Evolutionary conservation across 2,888 invertebrate genomes (phyloP), one percentile per base, ranked within the genome.

Genomic region (Philonicus albiceps): DNA sequence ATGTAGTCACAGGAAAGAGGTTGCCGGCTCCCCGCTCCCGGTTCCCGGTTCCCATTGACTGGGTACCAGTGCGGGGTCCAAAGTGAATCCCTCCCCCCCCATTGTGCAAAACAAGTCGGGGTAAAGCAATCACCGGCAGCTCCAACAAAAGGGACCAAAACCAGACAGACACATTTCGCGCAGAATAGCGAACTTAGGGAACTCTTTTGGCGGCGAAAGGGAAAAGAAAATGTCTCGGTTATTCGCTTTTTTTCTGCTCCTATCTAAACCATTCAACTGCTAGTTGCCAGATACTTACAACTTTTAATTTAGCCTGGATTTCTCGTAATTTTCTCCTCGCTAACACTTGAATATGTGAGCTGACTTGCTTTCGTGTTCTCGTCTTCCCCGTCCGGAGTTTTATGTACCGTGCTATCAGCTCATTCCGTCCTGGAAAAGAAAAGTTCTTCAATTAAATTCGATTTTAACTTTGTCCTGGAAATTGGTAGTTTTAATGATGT

Each of bases 351-450:
- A 99, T 99, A 93, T 99, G 99, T 91, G 99, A 99, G 91, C 99
- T 99, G 91, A 99, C 99, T 94, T 99, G 99, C 94, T 99, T 99
- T 92, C 99, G 95, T 92, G 99, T 99, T 93, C 99, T 96, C 93
- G 99, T 99, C 93, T 99, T 99, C 89, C 99, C 99, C 90, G 99
- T 99, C 91, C 99, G 95, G 92, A 99, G 94, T 95, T 99, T 99
- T 93, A 99, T 99, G 94, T 99, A 99, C 91, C 99, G 96, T 90
- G 99, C 99, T 94, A 99, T 99, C 93, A 99, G 94, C 95, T 99
- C 99, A 94, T 99, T 99, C 90, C 99, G 96, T 92, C 99, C 99
- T 99, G 40, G 37, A 86, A 86, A 80, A 34, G 19, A 80, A 64
- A 86, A 43, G 87, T 87, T 49, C 76, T 88, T 85, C 78, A 74